Evolutionary conservation across 2,888 invertebrate genomes (phyloP).

Genomic region (Plutella xylostella): DNA sequence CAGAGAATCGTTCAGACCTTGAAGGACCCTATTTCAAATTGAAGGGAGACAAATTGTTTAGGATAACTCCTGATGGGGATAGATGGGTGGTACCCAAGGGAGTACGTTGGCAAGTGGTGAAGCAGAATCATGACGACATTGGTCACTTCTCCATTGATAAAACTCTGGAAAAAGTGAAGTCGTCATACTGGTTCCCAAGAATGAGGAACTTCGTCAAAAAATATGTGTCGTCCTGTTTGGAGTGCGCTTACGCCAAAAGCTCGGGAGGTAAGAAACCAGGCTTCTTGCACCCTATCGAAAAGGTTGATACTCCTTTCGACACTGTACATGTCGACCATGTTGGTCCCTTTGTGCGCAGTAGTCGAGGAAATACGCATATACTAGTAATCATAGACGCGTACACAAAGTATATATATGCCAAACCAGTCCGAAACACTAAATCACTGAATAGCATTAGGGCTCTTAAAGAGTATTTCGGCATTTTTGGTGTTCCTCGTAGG

Average conservation of each 20-base stretch:
- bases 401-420: constrained; percentile 10
- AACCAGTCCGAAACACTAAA: constrained; percentile 13
- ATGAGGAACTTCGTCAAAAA: constrained; percentile 1
- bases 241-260: constrained; percentile 4
- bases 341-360: constrained; percentile 15
- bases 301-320: constrained; percentile 3
- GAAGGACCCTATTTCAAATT: not conserved
- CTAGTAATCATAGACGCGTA: constrained; percentile 13
- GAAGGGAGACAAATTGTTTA: not conserved
- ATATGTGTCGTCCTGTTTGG: constrained; percentile 3
- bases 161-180: constrained; percentile 17
- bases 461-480: constrained; percentile 9
- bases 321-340: constrained; percentile 10
- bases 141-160: constrained; percentile 21
- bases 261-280: constrained; percentile 5
- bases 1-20: not conserved
- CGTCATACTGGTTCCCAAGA: constrained; percentile 16
- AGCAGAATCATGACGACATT: constrained; percentile 17
- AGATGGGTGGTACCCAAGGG: constrained; percentile 19
- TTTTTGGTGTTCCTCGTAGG: constrained; percentile 12
- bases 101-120: constrained; percentile 15
- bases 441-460: constrained; percentile 4
- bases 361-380: constrained; percentile 10
- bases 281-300: constrained; percentile 3
- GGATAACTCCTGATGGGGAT: not conserved